Conservation (phyloP, 1,140 invertebrate species). For the Chelonus insularis region DNA sequence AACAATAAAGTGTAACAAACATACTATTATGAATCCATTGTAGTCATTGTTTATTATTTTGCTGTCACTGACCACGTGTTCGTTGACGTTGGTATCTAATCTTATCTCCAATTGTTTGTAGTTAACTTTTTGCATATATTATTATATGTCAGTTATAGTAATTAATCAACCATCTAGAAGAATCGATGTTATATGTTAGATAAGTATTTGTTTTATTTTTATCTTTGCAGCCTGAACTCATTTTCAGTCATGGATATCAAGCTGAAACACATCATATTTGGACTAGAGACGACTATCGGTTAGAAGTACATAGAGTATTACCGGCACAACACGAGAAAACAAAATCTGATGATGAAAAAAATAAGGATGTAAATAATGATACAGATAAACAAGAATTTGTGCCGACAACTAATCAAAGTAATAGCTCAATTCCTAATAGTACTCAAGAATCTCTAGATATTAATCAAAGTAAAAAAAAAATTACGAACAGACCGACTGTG, state of each 20-base stretch:
- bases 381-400: too few species aligned
- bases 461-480: neutral
- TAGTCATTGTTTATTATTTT: too few species aligned
- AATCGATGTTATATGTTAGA: too few species aligned
- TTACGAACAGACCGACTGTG: constrained; percentile 57
- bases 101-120: too few species aligned
- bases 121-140: too few species aligned
- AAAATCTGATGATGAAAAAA: neutral
- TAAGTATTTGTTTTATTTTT: constrained; percentile 26
- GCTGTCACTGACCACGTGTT: too few species aligned
- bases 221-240: constrained; percentile 60
- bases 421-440: neutral
- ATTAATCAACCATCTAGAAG: too few species aligned
- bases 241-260: constrained; percentile 64
- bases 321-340: neutral
- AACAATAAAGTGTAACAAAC: too few species aligned
- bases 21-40: too few species aligned
- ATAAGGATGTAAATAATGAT: neutral
- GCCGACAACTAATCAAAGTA: neutral
- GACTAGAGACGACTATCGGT: constrained; percentile 73
- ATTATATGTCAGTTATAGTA: too few species aligned
- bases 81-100: too few species aligned
- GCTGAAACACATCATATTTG: constrained; percentile 68
- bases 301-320: constrained; percentile 69
- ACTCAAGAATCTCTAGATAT: neutral